These are phyloP conservation scores for Reinhardtius hippoglossoides DNA, from an alignment of 2,113 vertebrate genomes.

Conservation along the genomic window DNA sequence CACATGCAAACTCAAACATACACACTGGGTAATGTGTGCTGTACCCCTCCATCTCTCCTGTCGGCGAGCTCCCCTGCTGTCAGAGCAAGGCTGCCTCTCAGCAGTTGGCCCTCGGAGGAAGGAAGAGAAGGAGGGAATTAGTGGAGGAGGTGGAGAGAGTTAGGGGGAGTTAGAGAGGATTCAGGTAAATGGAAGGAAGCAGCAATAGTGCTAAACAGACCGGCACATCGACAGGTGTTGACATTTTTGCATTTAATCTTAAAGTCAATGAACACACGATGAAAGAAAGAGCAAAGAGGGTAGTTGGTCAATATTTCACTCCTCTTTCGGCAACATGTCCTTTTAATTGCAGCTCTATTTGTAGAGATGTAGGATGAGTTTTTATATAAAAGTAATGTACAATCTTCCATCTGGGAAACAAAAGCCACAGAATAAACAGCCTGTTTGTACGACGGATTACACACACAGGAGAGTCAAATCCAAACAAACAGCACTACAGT, in stretches of 20 bases:
- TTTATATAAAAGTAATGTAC: too few species aligned
- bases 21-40: slow-evolving; percentile 40
- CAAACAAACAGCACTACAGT: neutral
- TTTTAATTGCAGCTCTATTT: too few species aligned
- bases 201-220: neutral
- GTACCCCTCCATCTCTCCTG: slow-evolving; percentile 35
- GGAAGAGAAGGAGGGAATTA: too few species aligned
- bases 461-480: neutral
- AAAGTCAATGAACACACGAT: neutral
- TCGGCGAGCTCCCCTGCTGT: slow-evolving; percentile 50
- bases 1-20: neutral
- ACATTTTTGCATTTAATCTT: slow-evolving; percentile 15
- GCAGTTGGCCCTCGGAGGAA: slow-evolving; percentile 24
- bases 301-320: too few species aligned
- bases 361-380: too few species aligned
- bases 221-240: neutral
- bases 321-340: too few species aligned
- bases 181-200: slow-evolving; percentile 26
- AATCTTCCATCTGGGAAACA: neutral
- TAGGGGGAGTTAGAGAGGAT: slow-evolving; percentile 9
- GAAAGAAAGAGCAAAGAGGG: too few species aligned
- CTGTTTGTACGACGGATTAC: too few species aligned
- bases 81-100: slow-evolving; percentile 64
- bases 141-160: slow-evolving; percentile 27
- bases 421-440: neutral